A percentile compares a stretch with the other conserved stretches of the same genome.
These are phyloP conservation scores for Anoplopoma fimbria DNA, from an alignment of 2,113 vertebrate species.

Conservation along the genomic window DNA sequence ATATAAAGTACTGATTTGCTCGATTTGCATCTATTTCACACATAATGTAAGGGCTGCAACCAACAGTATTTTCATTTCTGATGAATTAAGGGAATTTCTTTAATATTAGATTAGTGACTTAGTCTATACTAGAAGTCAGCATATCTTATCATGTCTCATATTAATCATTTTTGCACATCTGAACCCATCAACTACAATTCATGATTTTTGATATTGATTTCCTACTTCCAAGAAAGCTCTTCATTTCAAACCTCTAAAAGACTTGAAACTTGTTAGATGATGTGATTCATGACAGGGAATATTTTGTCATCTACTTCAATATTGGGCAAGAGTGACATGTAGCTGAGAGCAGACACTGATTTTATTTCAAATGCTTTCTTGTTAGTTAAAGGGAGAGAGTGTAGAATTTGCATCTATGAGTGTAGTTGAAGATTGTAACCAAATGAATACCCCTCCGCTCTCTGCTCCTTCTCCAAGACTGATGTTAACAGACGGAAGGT, in stretches of 20 bases:
- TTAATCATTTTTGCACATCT: not conserved
- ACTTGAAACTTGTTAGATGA: not conserved
- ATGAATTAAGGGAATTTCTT: not conserved
- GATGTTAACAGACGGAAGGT: not conserved
- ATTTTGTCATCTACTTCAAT: not conserved
- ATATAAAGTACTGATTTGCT: slow-evolving; percentile 1
- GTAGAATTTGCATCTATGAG: not conserved
- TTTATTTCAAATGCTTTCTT: not conserved
- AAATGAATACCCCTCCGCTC: not conserved
- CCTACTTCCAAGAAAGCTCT: not conserved
- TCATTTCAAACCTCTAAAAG: slow-evolving; percentile 3
- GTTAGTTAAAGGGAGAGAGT: not conserved
- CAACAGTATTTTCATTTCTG: not conserved
- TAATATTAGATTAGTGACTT: not conserved
- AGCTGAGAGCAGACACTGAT: not conserved
- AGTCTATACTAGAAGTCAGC: not conserved
- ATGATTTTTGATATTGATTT: not conserved
- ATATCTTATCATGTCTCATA: not conserved
- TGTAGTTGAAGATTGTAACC: not conserved
- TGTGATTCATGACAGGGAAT: slow-evolving; percentile 24
- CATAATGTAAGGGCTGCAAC: not conserved
- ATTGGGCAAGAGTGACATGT: not conserved
- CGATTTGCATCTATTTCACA: not conserved
- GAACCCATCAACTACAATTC: not conserved
- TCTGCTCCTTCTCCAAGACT: not conserved